Conservation (phyloP, 2,113 vertebrate genomes). For the Urocolius indicus region DNA sequence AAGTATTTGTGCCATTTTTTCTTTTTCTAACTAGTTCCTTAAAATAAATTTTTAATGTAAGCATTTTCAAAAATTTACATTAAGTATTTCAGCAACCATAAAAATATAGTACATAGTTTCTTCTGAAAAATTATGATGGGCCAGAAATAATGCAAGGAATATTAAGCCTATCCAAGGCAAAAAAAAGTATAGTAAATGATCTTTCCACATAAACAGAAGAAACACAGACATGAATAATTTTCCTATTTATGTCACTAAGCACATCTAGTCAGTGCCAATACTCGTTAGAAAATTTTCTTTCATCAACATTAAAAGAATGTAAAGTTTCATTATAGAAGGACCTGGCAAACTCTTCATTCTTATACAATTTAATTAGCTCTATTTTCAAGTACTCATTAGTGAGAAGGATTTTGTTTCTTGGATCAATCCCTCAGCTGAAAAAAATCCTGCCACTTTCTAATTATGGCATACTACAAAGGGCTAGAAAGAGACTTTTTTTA, state of each 20-base stretch:
- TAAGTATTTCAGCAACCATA: background rate
- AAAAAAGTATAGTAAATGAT: background rate
- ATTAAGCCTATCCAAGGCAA: background rate
- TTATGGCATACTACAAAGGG: conserved; percentile 2
- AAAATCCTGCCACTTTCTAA: conserved; percentile 36
- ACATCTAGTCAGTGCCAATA: conserved; percentile 10
- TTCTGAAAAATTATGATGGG: background rate
- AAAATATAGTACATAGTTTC: background rate
- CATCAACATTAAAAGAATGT: background rate
- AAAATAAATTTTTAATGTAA: background rate
- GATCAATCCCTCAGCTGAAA: conserved; percentile 35
- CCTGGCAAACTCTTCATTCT: conserved; percentile 37
- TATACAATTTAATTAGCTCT: conserved; percentile 67
- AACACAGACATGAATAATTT: background rate
- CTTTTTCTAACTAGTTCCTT: background rate
- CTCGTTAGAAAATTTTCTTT: background rate
- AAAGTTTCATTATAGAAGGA: conserved; percentile 23
- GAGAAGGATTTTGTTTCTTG: conserved; percentile 12
- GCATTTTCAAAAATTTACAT: background rate
- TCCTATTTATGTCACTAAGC: background rate
- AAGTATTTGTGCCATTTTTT: background rate
- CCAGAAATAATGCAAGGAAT: background rate
- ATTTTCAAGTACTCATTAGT: conserved; percentile 51
- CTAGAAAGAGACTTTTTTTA: background rate
- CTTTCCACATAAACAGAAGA: background rate